phyloP scores from a whole-genome alignment of 2,888 invertebrate species.

The Galerucella nymphaeae region DNA sequence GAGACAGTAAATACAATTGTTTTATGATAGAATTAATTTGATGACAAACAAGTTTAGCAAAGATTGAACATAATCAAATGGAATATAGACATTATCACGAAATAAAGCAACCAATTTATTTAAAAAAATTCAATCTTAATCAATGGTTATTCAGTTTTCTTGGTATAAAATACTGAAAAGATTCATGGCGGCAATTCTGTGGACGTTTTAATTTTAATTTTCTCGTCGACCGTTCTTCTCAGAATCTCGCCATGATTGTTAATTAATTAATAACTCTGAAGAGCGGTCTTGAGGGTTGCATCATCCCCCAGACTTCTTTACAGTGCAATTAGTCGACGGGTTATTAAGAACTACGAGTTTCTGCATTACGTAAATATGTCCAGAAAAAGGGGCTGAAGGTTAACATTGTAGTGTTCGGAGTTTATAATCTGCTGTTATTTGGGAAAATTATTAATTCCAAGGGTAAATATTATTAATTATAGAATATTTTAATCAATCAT shows the following conservation, averaged over 20 bases:
- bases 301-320: conserved; percentile 57
- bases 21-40: too few species aligned
- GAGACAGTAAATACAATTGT: too few species aligned
- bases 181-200: conserved; percentile 60
- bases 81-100: background rate
- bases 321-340: conserved; percentile 64
- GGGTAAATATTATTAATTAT: background rate
- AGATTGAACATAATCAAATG: too few species aligned
- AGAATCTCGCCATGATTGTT: conserved; percentile 63
- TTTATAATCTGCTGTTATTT: conserved; percentile 31
- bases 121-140: background rate
- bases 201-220: conserved; percentile 64
- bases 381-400: conserved; percentile 54
- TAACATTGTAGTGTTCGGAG: conserved; percentile 25
- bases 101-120: background rate
- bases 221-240: conserved; percentile 58
- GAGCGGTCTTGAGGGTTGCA: conserved; percentile 28
- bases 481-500: background rate
- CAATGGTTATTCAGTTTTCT: background rate
- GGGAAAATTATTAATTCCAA: background rate
- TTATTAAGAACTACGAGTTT: conserved; percentile 63
- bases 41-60: too few species aligned
- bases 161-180: conserved; percentile 21
- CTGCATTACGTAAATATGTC: conserved; percentile 63
- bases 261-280: conserved; percentile 65